Conservation (phyloP, 2,113 vertebrate genomes). For the Petroica traversi region DNA sequence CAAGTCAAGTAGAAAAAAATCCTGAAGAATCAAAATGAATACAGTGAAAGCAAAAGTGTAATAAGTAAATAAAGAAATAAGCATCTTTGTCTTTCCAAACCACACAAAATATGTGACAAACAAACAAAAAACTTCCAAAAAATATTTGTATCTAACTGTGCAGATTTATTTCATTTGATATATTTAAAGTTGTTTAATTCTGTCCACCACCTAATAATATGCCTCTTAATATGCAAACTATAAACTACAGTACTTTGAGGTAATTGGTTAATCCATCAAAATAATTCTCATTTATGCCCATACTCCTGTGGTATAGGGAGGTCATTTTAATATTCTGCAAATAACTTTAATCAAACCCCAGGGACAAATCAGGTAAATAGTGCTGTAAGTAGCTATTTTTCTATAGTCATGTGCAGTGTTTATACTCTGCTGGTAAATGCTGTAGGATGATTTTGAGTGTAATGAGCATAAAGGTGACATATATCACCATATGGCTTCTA, state of each 20-base stretch:
- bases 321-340: constrained; percentile 60
- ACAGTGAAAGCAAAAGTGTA: not conserved
- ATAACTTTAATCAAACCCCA: not conserved
- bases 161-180: not conserved
- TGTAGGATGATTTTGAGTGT: not conserved
- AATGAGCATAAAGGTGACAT: not conserved
- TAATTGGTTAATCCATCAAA: constrained; percentile 68
- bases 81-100: not conserved
- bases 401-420: not conserved
- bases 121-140: not conserved
- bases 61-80: not conserved
- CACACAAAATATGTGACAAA: not conserved
- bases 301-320: not conserved
- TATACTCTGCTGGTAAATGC: constrained; percentile 4
- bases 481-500: not conserved
- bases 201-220: not conserved
- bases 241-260: constrained; percentile 4
- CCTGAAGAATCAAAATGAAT: not conserved
- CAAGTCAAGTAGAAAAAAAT: not conserved
- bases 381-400: not conserved
- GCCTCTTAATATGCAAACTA: constrained; percentile 26
- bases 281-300: constrained; percentile 30
- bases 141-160: not conserved
- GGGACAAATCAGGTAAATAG: constrained; percentile 1
- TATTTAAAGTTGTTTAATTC: constrained; percentile 35